phyloP scores from a whole-genome alignment of 1,140 invertebrate genomes.

The Dendroctonus ponderosae region DNA sequence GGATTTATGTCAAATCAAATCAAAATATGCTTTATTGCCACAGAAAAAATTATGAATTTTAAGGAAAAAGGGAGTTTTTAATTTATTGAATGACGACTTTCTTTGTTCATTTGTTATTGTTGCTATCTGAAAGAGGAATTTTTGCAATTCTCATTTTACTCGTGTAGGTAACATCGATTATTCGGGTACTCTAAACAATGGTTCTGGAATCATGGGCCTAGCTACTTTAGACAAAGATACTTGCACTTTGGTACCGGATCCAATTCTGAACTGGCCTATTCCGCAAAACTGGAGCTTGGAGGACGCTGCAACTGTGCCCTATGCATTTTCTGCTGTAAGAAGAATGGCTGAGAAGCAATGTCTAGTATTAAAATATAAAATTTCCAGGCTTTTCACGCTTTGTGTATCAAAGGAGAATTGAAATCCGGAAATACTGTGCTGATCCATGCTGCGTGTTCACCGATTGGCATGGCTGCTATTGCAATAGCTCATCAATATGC shows the following conservation, averaged over 20 bases:
- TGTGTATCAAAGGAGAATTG: conserved; percentile 58
- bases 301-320: conserved; percentile 63
- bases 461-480: conserved; percentile 73
- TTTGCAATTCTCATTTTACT: too few species aligned
- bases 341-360: conserved; percentile 12
- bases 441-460: conserved; percentile 68
- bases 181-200: conserved; percentile 37
- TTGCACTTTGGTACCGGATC: conserved; percentile 43
- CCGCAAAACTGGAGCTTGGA: conserved; percentile 60
- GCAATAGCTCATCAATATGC: conserved; percentile 57
- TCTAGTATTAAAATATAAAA: background rate
- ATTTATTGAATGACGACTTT: too few species aligned
- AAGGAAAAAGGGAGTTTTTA: too few species aligned
- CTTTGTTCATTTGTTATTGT: too few species aligned
- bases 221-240: conserved; percentile 42
- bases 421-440: conserved; percentile 60
- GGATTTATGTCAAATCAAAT: too few species aligned
- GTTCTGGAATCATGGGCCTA: conserved; percentile 43
- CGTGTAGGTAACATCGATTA: conserved; percentile 42
- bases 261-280: conserved; percentile 55
- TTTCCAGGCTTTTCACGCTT: conserved; percentile 58
- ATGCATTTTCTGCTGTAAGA: conserved; percentile 58
- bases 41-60: too few species aligned
- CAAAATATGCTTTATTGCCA: too few species aligned
- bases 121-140: too few species aligned